Percentiles rank a stretch among this genome's conserved stretches.
Evolutionary conservation across 37 sponge, comb jelly and placozoan species (phyloP).

Genomic region (Axinella damicornis): DNA sequence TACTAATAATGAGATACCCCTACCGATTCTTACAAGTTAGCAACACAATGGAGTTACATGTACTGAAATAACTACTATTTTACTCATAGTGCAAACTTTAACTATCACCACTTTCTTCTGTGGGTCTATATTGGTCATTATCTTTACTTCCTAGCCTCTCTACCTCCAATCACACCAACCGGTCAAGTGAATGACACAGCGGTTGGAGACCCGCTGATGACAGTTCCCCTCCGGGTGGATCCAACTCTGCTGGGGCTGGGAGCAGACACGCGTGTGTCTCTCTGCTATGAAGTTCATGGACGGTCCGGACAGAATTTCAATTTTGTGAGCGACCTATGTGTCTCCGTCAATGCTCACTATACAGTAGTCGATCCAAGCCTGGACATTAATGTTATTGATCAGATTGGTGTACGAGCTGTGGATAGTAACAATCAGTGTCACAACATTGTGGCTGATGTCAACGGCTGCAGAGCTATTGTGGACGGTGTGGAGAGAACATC

Average conservation of each 20-base stretch:
- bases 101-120: no score
- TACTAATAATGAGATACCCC: no score
- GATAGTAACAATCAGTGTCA: slow-evolving; percentile 27
- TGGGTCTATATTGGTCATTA: no score
- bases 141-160: no score
- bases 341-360: slow-evolving; percentile 65
- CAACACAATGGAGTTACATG: no score
- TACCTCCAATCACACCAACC: no score
- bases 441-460: slow-evolving; percentile 35
- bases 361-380: neutral
- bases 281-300: slow-evolving; percentile 73
- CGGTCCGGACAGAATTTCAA: slow-evolving; percentile 41
- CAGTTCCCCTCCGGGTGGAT: slow-evolving; percentile 36
- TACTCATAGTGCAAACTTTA: no score
- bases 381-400: slow-evolving; percentile 43
- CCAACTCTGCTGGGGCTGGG: neutral
- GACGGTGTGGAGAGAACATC: slow-evolving; percentile 10
- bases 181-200: slow-evolving; percentile 51
- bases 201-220: slow-evolving; percentile 62
- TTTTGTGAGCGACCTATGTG: slow-evolving; percentile 53
- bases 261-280: neutral
- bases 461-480: slow-evolving; percentile 20
- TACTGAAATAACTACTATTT: no score
- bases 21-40: no score
- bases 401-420: slow-evolving; percentile 29